Percentiles rank a stretch among this genome's conserved stretches.
phyloP scores from a whole-genome alignment of 2,888 invertebrate genomes.

The Parthenolecanium corni region DNA sequence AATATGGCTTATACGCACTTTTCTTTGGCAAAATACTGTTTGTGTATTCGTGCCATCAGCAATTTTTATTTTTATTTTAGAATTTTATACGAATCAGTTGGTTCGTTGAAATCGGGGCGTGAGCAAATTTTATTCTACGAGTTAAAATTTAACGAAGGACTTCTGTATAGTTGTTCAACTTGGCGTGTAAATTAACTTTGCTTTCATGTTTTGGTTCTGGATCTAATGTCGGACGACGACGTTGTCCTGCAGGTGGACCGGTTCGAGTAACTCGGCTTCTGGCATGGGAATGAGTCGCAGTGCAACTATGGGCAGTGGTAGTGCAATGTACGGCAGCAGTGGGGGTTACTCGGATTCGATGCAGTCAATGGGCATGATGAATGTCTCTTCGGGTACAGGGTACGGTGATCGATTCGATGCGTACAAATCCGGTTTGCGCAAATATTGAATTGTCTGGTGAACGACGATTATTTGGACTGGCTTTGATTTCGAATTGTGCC shows the following conservation, averaged over 20 bases:
- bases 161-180: no score
- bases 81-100: neutral
- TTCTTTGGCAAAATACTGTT: no score
- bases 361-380: slow-evolving; percentile 17
- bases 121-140: no score
- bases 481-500: neutral
- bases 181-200: no score
- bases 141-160: no score
- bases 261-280: slow-evolving; percentile 3
- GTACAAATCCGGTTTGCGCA: slow-evolving; percentile 9
- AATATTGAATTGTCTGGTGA: slow-evolving; percentile 1
- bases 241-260: slow-evolving; percentile 14
- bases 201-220: no score
- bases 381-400: neutral
- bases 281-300: slow-evolving; percentile 15
- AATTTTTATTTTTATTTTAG: neutral
- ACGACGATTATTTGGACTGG: neutral
- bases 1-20: no score
- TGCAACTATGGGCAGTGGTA: slow-evolving; percentile 12
- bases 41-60: no score
- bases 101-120: no score
- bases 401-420: slow-evolving; percentile 16
- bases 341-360: slow-evolving; percentile 8
- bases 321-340: slow-evolving; percentile 11
- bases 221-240: no score